Percentiles rank a stretch among this genome's conserved stretches.
Conservation (phyloP, 2,888 invertebrate genomes). For the Brassicogethes aeneus region DNA sequence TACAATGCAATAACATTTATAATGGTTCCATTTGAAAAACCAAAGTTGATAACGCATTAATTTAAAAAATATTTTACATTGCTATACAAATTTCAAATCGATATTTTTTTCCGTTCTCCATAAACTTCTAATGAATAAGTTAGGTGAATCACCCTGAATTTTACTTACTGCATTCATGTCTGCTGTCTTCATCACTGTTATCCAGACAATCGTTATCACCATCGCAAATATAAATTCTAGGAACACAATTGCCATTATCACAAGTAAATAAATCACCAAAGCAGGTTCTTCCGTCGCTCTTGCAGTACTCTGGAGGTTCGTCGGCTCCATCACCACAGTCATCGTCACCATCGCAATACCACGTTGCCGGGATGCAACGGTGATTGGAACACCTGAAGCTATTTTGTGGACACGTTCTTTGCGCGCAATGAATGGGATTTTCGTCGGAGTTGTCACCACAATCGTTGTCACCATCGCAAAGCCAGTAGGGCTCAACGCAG, state of each 20-base stretch:
- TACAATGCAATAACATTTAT: background rate
- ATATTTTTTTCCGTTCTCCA: too few relatives aligned
- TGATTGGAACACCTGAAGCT: slow-evolving; percentile 91
- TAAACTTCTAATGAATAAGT: too few relatives aligned
- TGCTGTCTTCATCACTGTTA: slow-evolving; percentile 83
- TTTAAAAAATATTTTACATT: too few relatives aligned
- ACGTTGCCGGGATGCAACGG: slow-evolving; percentile 89
- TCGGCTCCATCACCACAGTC: slow-evolving; percentile 87
- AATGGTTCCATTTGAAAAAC: too few relatives aligned
- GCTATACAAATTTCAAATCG: too few relatives aligned
- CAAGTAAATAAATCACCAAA: slow-evolving; percentile 94
- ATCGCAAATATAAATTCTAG: slow-evolving; percentile 87
- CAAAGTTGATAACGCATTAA: background rate
- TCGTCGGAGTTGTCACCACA: slow-evolving; percentile 94
- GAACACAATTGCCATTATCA: slow-evolving; percentile 93
- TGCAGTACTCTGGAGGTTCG: slow-evolving; percentile 89
- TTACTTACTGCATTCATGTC: slow-evolving; percentile 75
- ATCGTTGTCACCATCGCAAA: slow-evolving; percentile 95
- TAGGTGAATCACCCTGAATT: too few relatives aligned
- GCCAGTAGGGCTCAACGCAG: slow-evolving; percentile 95
- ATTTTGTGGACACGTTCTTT: slow-evolving; percentile 81
- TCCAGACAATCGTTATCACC: slow-evolving; percentile 94
- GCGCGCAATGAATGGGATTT: slow-evolving; percentile 80
- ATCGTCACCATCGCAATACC: slow-evolving; percentile 96
- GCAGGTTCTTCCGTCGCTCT: slow-evolving; percentile 87